Conservation (phyloP, 1,140 invertebrate genomes). For the Drosophila pandora region DNA sequence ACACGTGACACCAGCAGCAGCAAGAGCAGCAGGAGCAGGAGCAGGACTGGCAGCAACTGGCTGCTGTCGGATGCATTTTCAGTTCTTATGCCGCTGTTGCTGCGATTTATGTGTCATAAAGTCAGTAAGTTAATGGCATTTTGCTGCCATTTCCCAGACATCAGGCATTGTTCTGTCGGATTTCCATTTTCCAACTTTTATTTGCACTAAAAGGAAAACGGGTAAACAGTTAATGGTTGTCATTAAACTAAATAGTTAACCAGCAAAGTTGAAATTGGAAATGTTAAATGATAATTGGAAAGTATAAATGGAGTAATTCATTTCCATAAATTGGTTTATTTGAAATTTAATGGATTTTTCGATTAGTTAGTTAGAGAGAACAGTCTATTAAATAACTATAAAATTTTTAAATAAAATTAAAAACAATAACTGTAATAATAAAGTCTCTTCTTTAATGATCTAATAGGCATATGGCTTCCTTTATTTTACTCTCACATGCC, state of each 20-base stretch:
- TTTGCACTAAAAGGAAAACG: slow-evolving; percentile 31
- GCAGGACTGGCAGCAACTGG: not conserved
- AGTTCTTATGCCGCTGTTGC: slow-evolving; percentile 39
- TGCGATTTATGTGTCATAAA: slow-evolving; percentile 83
- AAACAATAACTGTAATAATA: too few species aligned
- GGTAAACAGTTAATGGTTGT: slow-evolving; percentile 10
- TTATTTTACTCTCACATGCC: too few species aligned
- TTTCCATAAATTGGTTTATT: not conserved
- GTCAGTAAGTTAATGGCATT: slow-evolving; percentile 82
- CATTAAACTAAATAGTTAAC: slow-evolving; percentile 14
- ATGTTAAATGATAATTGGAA: slow-evolving; percentile 7
- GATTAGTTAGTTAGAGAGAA: too few species aligned
- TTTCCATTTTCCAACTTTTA: slow-evolving; percentile 12
- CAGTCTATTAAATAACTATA: too few species aligned
- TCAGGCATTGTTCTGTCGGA: slow-evolving; percentile 26
- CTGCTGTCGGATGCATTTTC: slow-evolving; percentile 43
- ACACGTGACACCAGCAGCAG: slow-evolving; percentile 35
- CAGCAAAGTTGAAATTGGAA: slow-evolving; percentile 9
- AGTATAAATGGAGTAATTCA: not conserved
- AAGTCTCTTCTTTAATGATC: too few species aligned
- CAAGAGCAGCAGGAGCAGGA: not conserved
- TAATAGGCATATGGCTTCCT: too few species aligned
- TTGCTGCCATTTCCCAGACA: slow-evolving; percentile 69
- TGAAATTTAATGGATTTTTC: too few species aligned
- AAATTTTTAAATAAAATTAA: too few species aligned